Conservation (phyloP, 2,113 vertebrate species). For the Tragulus kanchil region DNA sequence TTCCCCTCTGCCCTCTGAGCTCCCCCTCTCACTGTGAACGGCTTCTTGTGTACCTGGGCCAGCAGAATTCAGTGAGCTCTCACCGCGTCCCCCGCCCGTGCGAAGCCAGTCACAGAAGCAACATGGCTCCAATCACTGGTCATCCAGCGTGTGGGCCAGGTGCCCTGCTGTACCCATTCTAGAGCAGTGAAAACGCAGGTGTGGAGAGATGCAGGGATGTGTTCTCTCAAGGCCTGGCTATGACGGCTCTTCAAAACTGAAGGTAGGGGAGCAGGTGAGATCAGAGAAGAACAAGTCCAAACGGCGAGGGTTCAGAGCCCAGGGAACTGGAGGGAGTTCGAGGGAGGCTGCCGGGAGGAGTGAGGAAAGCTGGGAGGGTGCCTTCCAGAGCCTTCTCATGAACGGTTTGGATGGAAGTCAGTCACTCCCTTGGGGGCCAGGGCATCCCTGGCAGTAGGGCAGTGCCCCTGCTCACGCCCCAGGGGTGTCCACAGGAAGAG, state of each 20-base stretch:
- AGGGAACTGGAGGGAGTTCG: not conserved
- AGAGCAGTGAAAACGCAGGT: not conserved
- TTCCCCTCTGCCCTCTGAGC: not conserved
- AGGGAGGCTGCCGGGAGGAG: constrained; percentile 25
- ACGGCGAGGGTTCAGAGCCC: not conserved
- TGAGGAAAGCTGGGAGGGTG: not conserved
- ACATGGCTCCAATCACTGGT: not conserved
- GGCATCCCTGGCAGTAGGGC: not conserved
- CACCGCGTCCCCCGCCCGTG: not conserved
- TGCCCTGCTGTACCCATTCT: not conserved
- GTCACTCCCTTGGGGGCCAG: not conserved
- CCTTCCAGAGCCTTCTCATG: not conserved
- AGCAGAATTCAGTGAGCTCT: not conserved
- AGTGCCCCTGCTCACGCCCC: not conserved
- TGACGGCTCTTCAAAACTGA: constrained; percentile 35
- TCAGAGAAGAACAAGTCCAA: not conserved
- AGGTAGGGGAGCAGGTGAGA: not conserved
- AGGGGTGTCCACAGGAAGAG: not conserved
- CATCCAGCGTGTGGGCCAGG: too few relatives aligned
- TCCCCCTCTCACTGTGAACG: not conserved
- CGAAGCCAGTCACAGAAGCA: not conserved
- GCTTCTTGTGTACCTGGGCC: not conserved
- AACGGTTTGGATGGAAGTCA: not conserved
- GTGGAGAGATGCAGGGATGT: not conserved
- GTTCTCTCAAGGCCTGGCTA: not conserved